A percentile compares a stretch with the other conserved stretches of the same genome.
These are phyloP conservation scores for Andricus curvator DNA, from an alignment of 2,888 invertebrate genomes.

Conservation along the genomic window DNA sequence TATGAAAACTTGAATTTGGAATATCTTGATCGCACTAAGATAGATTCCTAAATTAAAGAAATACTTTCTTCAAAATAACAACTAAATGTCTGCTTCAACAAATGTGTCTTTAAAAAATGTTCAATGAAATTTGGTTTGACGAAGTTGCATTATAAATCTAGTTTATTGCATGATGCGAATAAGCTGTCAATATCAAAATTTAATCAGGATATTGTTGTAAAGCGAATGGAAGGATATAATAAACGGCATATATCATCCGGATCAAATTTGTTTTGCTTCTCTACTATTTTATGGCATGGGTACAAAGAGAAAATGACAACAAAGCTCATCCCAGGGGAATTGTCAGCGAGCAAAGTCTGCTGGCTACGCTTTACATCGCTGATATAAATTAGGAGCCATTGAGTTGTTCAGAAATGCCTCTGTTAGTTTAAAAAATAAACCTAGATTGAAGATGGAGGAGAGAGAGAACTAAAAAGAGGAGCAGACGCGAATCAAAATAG, in stretches of 20 bases:
- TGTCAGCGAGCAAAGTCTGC: conserved; percentile 7
- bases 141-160: not conserved
- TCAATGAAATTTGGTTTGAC: not conserved
- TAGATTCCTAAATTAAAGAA: too few species aligned
- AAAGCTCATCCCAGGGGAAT: conserved; percentile 6
- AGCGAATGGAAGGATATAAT: not conserved
- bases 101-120: too few species aligned
- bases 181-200: not conserved
- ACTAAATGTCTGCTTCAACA: too few species aligned
- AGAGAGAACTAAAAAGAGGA: too few species aligned
- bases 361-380: conserved; percentile 13
- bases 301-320: conserved; percentile 21
- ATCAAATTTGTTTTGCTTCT: conserved; percentile 5
- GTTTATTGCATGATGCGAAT: not conserved
- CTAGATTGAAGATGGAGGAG: too few species aligned
- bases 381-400: conserved; percentile 69
- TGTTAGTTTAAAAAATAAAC: too few species aligned
- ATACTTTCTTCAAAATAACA: too few species aligned
- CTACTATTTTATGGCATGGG: not conserved
- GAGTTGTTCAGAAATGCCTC: conserved; percentile 61
- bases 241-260: not conserved
- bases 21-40: too few species aligned
- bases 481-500: too few species aligned
- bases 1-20: too few species aligned
- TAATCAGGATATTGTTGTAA: not conserved